These are phyloP conservation scores for Eutolmus rufibarbis DNA, from an alignment of 2,888 invertebrate genomes.

Conservation along the genomic window DNA sequence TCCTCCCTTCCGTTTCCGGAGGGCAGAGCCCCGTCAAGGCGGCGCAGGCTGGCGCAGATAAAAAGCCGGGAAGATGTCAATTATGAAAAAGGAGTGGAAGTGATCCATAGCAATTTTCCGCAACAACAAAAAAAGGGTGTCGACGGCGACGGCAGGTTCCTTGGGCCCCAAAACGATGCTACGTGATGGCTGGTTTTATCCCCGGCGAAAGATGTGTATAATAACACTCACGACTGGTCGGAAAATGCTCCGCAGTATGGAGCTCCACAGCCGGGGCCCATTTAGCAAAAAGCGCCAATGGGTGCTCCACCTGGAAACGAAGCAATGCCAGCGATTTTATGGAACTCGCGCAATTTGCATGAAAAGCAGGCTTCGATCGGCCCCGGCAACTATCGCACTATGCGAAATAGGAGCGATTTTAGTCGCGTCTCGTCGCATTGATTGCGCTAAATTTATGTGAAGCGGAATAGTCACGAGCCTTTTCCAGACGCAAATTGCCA, in stretches of 20 bases:
- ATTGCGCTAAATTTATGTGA: not conserved
- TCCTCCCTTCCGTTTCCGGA: not conserved
- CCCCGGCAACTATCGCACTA: not conserved
- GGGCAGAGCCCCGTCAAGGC: not conserved
- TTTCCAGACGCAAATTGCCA: not conserved
- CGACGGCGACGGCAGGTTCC: not conserved
- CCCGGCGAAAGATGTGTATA: not conserved
- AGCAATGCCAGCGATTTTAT: not conserved
- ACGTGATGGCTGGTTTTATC: not conserved
- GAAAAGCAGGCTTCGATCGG: not conserved
- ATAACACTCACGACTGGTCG: not conserved
- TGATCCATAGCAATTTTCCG: constrained; percentile 9
- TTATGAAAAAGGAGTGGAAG: constrained; percentile 8
- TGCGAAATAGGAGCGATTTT: not conserved
- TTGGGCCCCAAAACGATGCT: not conserved
- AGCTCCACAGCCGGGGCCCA: not conserved
- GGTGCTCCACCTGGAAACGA: not conserved
- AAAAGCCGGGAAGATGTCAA: constrained; percentile 1
- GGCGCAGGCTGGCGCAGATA: not conserved
- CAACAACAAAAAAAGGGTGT: not conserved
- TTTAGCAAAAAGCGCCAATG: not conserved
- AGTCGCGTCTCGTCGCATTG: not conserved
- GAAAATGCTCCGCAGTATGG: not conserved
- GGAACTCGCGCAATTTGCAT: not conserved
- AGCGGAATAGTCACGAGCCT: not conserved